phyloP scores from a whole-genome alignment of 2,113 vertebrate species.

The Pontoporia blainvillei region DNA sequence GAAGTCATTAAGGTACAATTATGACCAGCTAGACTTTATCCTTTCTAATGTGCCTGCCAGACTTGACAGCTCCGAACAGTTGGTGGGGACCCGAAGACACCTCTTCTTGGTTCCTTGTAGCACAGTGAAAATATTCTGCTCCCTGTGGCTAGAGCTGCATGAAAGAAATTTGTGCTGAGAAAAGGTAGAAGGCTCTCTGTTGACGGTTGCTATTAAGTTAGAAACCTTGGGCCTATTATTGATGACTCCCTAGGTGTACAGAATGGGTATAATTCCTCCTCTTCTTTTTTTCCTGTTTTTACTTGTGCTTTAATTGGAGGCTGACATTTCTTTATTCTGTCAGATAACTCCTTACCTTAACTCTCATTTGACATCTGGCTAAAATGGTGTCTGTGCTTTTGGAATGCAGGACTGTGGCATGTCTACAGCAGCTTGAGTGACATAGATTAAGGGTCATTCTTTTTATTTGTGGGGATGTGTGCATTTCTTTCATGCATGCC shows the following conservation, averaged over 20 bases:
- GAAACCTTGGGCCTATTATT: background rate
- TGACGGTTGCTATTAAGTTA: background rate
- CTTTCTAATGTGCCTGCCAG: constrained; percentile 31
- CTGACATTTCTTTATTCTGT: background rate
- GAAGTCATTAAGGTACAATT: constrained; percentile 44
- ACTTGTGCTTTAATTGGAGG: constrained; percentile 12
- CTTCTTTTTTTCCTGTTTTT: background rate
- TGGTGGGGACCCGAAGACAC: background rate
- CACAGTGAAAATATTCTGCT: background rate
- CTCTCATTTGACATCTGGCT: background rate
- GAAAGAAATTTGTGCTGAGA: background rate
- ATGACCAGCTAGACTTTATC: constrained; percentile 42
- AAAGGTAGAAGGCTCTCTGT: background rate
- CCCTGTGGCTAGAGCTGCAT: background rate
- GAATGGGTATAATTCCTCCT: background rate
- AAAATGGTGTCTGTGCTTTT: background rate
- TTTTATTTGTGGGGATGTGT: background rate
- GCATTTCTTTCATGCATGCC: background rate
- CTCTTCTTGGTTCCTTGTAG: background rate
- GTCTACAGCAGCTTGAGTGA: background rate
- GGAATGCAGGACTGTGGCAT: background rate
- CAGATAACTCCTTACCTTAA: background rate
- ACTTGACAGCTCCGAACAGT: constrained; percentile 38
- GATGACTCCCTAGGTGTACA: background rate
- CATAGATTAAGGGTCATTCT: background rate